Evolutionary conservation across 2,888 invertebrate genomes (phyloP), one percentile per base, ranked within the genome.

Genomic region (Synergus japonicus): DNA sequence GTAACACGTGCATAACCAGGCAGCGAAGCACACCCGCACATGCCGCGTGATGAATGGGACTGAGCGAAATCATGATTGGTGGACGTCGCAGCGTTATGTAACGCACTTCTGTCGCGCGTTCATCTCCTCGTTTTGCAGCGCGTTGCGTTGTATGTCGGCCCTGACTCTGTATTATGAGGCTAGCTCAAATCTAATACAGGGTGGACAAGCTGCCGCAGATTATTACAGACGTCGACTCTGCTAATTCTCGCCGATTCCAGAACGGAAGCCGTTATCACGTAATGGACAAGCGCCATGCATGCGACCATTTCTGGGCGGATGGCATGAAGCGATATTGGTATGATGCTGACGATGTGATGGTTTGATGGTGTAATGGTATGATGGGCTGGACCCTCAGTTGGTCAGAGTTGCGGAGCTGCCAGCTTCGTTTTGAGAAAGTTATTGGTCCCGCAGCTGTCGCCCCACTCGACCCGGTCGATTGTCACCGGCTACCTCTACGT

Each of bases 371-470:
- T 37, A 5, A 37, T 37, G 37, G 37, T 37, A 7, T 37, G 37
- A 37, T 37, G 37, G 5, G 7, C 5, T 78, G 79, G 76, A 81
- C 80, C 82, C 83, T 81, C 81, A 46, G 44, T 73, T 58, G 81
- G 64, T 78, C 79, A 80, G 82, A 79, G 78, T 78, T 84, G 84
- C 77, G 78, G 79, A 79, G 78, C 78, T 84, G 85, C 83, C 84
- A 81, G 82, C 78, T 84, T 86, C 83, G 79, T 80, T 85, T 83
- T 83, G 81, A 86, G 88, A 87, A 90, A 91, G 91, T 92, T 92
- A 92, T 92, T 92, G 91, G 90, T 85, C 87, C 83, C 87, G 83
- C 92, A 92, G 92, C 92, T 92, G 92, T 92, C 91, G 92, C 90
- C 85, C 84, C 84, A 83, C 84, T 85, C 85, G 85, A 86, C 83